Evolutionary conservation across 2,797 vertebrate genomes (phyloP).

Genomic region (Danio aesculapii): DNA sequence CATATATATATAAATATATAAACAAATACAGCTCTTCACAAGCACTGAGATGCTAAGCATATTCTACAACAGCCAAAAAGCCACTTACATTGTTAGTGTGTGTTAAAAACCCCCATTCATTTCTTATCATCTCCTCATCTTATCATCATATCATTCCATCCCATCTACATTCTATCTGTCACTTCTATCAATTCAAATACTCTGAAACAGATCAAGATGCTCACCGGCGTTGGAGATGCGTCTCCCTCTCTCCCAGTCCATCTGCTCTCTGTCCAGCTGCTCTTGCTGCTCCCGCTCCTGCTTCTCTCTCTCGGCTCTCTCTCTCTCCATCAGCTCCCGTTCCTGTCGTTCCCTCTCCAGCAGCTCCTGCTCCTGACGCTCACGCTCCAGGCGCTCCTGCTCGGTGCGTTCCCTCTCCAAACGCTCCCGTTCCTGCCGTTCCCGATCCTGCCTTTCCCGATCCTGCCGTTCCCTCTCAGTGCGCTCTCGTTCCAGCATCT

Average conservation of each 20-base stretch:
- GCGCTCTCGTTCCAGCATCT: slow-evolving; percentile 76
- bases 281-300: slow-evolving; percentile 76
- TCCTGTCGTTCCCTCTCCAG: slow-evolving; percentile 80
- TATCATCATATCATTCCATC: too few relatives aligned
- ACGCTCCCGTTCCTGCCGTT: slow-evolving; percentile 81
- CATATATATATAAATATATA: too few relatives aligned
- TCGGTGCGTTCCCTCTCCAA: slow-evolving; percentile 72
- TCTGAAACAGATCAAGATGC: slow-evolving; percentile 60
- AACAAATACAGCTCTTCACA: not conserved
- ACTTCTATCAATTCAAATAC: not conserved
- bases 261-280: slow-evolving; percentile 85
- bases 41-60: not conserved
- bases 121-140: not conserved
- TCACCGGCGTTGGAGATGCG: slow-evolving; percentile 91
- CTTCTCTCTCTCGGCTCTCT: slow-evolving; percentile 63
- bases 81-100: not conserved
- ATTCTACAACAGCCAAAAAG: slow-evolving; percentile 6
- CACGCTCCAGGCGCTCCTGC: slow-evolving; percentile 76
- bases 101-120: slow-evolving; percentile 1
- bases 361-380: slow-evolving; percentile 75
- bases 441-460: slow-evolving; percentile 55
- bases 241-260: slow-evolving; percentile 93
- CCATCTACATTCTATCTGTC: not conserved
- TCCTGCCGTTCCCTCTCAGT: slow-evolving; percentile 80
- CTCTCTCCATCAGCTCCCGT: slow-evolving; percentile 78